A percentile compares a stretch with the other conserved stretches of the same genome.
Conservation (phyloP, 2,797 vertebrate genomes). For the Pteronotus mesoamericanus region DNA sequence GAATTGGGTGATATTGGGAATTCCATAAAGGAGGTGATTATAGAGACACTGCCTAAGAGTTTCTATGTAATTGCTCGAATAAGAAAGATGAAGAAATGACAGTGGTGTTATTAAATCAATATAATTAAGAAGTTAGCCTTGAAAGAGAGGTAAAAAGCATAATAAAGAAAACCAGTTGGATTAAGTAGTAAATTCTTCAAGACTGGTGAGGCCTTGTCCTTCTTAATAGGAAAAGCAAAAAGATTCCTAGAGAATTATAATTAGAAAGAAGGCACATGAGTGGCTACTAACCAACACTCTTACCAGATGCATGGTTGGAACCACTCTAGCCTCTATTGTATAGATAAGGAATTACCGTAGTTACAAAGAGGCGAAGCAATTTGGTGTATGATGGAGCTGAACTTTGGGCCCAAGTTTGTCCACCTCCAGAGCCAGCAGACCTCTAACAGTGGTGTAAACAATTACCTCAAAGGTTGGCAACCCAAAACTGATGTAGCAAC, state of each 20-base stretch:
- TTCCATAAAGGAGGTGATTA: neutral
- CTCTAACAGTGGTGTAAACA: neutral
- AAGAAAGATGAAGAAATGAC: neutral
- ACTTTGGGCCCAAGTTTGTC: neutral
- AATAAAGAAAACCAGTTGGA: neutral
- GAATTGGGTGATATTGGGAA: neutral
- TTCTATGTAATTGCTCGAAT: neutral
- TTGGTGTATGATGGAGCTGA: neutral
- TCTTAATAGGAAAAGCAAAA: neutral
- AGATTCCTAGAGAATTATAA: neutral
- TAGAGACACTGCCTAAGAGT: neutral
- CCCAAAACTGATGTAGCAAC: neutral
- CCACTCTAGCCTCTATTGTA: neutral
- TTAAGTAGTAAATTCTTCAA: neutral
- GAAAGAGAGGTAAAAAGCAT: neutral
- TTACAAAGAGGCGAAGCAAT: neutral
- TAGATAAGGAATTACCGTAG: neutral
- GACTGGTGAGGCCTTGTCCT: too few species aligned
- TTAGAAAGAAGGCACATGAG: neutral
- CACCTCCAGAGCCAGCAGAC: neutral
- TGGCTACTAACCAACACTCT: neutral
- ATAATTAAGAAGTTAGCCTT: neutral
- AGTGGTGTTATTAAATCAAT: neutral
- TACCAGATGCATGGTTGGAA: neutral
- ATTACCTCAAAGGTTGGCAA: neutral